phyloP scores from a whole-genome alignment of 2,888 invertebrate species.

The Hipparchia sbordonii region DNA sequence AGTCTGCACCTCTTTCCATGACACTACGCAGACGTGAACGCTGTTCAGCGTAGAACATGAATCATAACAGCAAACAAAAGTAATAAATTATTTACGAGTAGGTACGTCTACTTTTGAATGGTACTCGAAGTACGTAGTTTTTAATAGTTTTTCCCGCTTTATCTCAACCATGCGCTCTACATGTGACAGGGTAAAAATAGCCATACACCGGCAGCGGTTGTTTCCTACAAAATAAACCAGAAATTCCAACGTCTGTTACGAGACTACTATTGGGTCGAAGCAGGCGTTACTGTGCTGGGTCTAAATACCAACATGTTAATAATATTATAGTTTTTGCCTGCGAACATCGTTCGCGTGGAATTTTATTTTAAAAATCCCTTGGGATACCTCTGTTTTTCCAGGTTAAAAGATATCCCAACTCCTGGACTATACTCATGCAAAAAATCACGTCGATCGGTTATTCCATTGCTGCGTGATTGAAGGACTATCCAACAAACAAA shows the following conservation, averaged over 20 bases:
- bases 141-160: background rate
- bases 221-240: slow-evolving; percentile 20
- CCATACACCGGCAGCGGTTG: slow-evolving; percentile 3
- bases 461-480: no score
- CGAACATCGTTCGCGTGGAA: no score
- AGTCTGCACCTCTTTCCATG: background rate
- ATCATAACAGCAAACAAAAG: background rate
- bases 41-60: background rate
- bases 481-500: no score
- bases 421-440: no score
- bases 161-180: slow-evolving; percentile 1
- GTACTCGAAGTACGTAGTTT: no score
- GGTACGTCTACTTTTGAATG: background rate
- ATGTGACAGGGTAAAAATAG: slow-evolving; percentile 6
- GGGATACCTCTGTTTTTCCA: no score
- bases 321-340: no score
- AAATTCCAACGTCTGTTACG: slow-evolving; percentile 17
- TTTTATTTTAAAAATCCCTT: no score
- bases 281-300: no score
- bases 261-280: background rate
- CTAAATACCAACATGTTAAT: no score
- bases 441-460: no score
- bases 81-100: background rate
- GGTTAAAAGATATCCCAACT: no score
- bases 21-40: background rate